phyloP scores from a whole-genome alignment of 2,888 invertebrate species.

The Sphinx pinastri region DNA sequence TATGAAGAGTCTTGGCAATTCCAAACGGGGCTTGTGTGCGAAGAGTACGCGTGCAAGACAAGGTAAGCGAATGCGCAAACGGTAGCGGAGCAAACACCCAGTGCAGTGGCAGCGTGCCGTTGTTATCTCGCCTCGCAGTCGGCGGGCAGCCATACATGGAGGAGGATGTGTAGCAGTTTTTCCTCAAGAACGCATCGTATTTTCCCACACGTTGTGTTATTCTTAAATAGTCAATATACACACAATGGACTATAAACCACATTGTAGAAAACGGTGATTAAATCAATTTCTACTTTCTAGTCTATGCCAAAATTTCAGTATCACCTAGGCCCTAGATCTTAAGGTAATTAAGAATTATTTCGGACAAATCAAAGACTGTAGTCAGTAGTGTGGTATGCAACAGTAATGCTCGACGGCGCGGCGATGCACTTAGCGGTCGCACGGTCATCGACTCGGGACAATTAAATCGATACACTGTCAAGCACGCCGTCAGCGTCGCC shows the following conservation, averaged over 20 bases:
- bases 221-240: neutral
- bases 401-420: conserved; percentile 13
- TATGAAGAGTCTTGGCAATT: conserved; percentile 51
- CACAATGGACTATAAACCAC: neutral
- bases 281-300: neutral
- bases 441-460: conserved; percentile 76
- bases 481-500: conserved; percentile 16
- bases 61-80: conserved; percentile 67
- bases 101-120: conserved; percentile 15
- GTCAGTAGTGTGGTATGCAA: neutral
- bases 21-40: conserved; percentile 56
- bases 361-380: conserved; percentile 30
- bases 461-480: conserved; percentile 56
- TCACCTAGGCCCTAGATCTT: neutral
- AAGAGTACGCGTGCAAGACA: conserved; percentile 74
- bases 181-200: neutral
- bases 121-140: conserved; percentile 22
- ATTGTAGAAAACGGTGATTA: no score
- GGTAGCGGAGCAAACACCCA: conserved; percentile 41
- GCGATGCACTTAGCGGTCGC: conserved; percentile 56
- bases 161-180: conserved; percentile 31
- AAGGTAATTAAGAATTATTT: neutral
- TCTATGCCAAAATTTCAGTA: neutral
- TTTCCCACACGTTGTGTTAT: neutral
- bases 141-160: conserved; percentile 36